Base-by-base conservation (phyloP, 2,797 vertebrate genomes). In the Tapera naevia region DNA sequence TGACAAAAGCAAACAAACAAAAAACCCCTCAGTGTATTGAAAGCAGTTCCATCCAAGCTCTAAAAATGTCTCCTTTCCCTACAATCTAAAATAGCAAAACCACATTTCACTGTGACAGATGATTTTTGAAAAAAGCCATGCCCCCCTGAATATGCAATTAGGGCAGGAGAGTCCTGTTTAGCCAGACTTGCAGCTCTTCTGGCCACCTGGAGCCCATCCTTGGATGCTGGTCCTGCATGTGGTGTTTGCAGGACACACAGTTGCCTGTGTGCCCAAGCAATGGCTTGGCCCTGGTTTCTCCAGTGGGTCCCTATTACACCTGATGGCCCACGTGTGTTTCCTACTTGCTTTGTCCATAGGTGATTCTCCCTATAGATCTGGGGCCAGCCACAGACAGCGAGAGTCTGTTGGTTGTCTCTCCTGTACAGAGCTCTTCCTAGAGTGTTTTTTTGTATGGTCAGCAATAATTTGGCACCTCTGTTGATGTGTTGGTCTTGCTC, bases 201-300 rank as follows among this genome's bases (percentile, higher is more conserved):
- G 30, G 39, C 23, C 21, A 28, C 46, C 30, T 35, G 41, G 18
- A 72, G 30, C 69, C n/a, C 11, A 0, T 23, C 14, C 33, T 19
- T 32, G 70, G 46, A 1, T 17, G 37, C 5, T 65, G 60, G 13
- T 27, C 39, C 21, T 10, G 3, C 5, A 16, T 4, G 14, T 57
- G 62, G 46, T 24, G 56, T 9, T 48, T 78, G 35, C 32, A 39
- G 13, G 2, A n/a, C n/a, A n/a, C n/a, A n/a, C n/a, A 0, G 0
- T 69, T 76, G 43, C 27, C 64, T 37, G 15, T n/a, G 5, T 11
- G 25, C 39, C 43, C 32, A 17, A 13, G 19, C 8, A 5, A 22
- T 33, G 82, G 4, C 30, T 22, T 30, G 27, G 11, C 61, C 7
- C 11, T 23, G 2, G 1, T 50, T 54, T 48, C 76, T 91, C 41